Conservation (phyloP, 1,140 invertebrate genomes). For the Drosophila burlai region DNA sequence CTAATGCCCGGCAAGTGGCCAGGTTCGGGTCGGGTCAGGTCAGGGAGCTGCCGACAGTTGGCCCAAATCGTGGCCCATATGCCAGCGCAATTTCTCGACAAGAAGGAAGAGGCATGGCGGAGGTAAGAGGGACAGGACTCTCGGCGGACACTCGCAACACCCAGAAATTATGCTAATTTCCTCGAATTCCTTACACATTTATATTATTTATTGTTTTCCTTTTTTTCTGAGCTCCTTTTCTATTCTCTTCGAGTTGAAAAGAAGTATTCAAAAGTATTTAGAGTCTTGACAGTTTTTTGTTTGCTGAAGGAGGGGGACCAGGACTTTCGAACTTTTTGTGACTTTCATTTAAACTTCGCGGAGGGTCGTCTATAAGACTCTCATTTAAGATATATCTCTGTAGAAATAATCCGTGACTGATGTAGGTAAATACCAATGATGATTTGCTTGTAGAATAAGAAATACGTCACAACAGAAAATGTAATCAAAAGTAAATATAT, state of each 20-base stretch:
- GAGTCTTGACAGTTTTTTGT: constrained; percentile 62
- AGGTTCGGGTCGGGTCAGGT: constrained; percentile 58
- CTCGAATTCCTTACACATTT: constrained; percentile 73
- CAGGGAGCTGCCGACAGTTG: constrained; percentile 52
- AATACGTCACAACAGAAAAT: not conserved
- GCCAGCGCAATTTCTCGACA: constrained; percentile 3
- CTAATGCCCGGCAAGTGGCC: constrained; percentile 67
- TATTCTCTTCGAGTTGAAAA: constrained; percentile 49
- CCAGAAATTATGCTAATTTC: constrained; percentile 75
- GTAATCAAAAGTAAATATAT: not conserved
- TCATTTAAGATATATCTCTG: not conserved
- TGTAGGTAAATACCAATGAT: not conserved
- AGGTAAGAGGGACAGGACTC: not conserved
- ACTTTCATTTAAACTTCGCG: constrained; percentile 75
- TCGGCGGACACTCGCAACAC: constrained; percentile 26
- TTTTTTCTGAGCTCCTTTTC: constrained; percentile 21
- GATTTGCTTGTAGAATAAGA: not conserved
- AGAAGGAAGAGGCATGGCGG: not conserved
- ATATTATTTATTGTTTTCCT: constrained; percentile 79
- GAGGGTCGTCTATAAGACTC: not conserved
- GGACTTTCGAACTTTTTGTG: constrained; percentile 51
- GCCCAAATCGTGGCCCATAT: constrained; percentile 49
- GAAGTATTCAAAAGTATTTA: constrained; percentile 72
- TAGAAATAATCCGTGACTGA: not conserved
- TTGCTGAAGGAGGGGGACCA: constrained; percentile 1